These are phyloP conservation scores for Oncorhynchus nerka DNA, from an alignment of 2,113 vertebrate species.

Conservation along the genomic window DNA sequence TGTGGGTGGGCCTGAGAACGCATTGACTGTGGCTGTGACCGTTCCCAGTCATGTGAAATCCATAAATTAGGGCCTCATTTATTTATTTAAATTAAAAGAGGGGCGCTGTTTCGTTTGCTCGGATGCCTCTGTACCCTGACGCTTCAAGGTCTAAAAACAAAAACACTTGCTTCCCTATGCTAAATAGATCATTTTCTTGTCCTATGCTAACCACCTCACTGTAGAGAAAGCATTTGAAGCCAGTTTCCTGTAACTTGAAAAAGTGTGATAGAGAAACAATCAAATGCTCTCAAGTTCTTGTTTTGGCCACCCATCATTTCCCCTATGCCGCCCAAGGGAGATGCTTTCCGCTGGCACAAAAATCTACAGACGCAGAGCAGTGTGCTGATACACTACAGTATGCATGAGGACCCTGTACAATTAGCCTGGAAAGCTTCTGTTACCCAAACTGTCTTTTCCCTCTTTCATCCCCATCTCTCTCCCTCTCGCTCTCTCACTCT, in stretches of 20 bases:
- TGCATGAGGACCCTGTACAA: slow-evolving; percentile 43
- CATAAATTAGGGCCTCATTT: no score
- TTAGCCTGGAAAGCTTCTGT: slow-evolving; percentile 42
- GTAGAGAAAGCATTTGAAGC: not conserved
- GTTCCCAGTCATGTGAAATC: no score
- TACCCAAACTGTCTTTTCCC: slow-evolving; percentile 26
- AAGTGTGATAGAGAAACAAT: not conserved
- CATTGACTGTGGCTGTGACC: no score
- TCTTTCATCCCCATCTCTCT: not conserved
- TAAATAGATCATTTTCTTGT: not conserved
- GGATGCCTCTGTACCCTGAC: not conserved
- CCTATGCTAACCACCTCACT: not conserved
- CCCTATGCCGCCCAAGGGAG: slow-evolving; percentile 49
- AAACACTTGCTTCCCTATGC: not conserved
- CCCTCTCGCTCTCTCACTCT: slow-evolving; percentile 21
- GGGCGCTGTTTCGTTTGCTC: no score
- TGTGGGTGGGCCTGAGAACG: no score
- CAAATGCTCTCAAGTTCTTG: slow-evolving; percentile 22
- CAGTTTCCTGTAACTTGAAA: slow-evolving; percentile 11
- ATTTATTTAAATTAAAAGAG: no score
- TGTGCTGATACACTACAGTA: slow-evolving; percentile 30
- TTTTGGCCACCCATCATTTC: slow-evolving; percentile 42
- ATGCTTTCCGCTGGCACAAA: slow-evolving; percentile 30
- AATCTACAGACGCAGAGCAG: slow-evolving; percentile 24
- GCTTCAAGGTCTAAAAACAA: not conserved